These are phyloP conservation scores for Gila orcuttii DNA, from an alignment of 2,113 vertebrate genomes.

Conservation along the genomic window DNA sequence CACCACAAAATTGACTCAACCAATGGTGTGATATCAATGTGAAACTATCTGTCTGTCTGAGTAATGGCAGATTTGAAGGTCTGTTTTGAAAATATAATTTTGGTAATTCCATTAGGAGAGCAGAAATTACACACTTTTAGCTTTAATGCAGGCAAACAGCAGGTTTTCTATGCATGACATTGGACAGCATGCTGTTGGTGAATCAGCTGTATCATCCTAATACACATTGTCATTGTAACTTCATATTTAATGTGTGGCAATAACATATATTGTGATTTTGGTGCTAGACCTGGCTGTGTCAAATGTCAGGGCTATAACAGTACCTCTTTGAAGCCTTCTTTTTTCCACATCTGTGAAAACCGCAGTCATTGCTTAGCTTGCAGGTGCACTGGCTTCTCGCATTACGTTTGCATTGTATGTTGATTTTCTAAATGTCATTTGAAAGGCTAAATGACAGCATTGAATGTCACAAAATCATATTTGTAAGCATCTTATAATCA, in stretches of 20 bases:
- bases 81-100: not conserved
- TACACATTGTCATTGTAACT: conserved; percentile 5
- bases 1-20: not conserved
- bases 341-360: conserved; percentile 36
- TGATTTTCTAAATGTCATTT: conserved; percentile 35
- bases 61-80: not conserved
- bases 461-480: conserved; percentile 39
- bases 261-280: not conserved
- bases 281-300: conserved; percentile 7
- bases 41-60: not conserved
- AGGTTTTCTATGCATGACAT: conserved; percentile 51
- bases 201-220: conserved; percentile 41
- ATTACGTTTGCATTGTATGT: conserved; percentile 28
- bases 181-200: conserved; percentile 31
- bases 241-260: not conserved
- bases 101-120: not conserved
- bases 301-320: conserved; percentile 22
- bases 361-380: conserved; percentile 51
- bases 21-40: not conserved
- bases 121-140: conserved; percentile 19
- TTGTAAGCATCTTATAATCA: conserved; percentile 41
- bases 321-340: conserved; percentile 41
- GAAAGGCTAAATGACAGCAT: conserved; percentile 23
- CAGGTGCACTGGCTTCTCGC: conserved; percentile 48
- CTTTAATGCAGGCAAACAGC: conserved; percentile 38